Base-by-base conservation (phyloP, 2,888 invertebrate genomes). In the Blastobasis adustella region DNA sequence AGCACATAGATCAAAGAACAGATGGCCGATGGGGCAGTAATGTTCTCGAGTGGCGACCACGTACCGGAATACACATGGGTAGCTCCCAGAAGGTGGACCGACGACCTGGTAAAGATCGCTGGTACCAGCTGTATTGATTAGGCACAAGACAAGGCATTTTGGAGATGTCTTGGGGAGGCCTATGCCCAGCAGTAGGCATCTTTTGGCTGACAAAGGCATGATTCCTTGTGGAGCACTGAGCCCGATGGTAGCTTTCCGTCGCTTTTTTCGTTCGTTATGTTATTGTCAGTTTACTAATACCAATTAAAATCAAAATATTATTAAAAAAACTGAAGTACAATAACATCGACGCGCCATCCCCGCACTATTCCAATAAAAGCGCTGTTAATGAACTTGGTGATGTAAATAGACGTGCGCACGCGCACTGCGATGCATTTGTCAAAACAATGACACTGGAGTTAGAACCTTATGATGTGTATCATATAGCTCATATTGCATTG, bases 361-460 rank as follows among this genome's bases (percentile, higher is more conserved):
- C 49, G 52, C 66, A 54, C 66, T 65, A 56, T 8, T n/a, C 47
- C 43, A 52, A 59, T 56, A 55, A 58, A 52, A 55, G 53, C 54
- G 57, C 55, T 65, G 68, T 56, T 66, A 68, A 66, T 68, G 67
- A 68, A 68, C 67, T 68, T 68, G 63, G 57, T 49, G 49, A 44
- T 59, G 55, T 50, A 65, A 67, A 67, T 68, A 68, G 66, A 61
- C 49, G 53, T 48, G 53, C 53, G 55, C 45, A 47, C 57, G 57
- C 58, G 23, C 56, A 52, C 50, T 52, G 52, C 43, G 45, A 41
- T 41, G 9, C 7, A 9, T 7, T 41, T 41, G 41, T 41, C 7
- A 41, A 41, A 41, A 9, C 41, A 8, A 41, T 3, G 41, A 3
- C 8, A 41, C 4, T 2, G 8, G 7, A 9, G 4, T 41, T 41